Conservation (phyloP, 2,888 invertebrate genomes). For the Apamea anceps region DNA sequence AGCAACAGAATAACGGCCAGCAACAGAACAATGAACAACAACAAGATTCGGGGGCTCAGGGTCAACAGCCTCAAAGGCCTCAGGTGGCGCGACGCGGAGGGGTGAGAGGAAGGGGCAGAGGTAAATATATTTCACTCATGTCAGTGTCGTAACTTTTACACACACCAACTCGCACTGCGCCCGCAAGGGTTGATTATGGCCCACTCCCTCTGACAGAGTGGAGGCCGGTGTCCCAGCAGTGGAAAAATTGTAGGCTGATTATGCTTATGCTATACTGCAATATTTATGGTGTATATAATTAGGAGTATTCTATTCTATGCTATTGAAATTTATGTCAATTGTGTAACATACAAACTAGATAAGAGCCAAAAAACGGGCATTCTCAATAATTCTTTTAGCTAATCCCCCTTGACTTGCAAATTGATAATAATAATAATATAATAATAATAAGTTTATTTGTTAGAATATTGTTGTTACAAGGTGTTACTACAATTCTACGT, state of each 20-base stretch:
- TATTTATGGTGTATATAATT: no score
- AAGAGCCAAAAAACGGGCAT: background rate
- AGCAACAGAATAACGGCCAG: conserved; percentile 2
- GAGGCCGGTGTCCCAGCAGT: background rate
- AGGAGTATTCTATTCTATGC: no score
- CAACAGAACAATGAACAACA: conserved; percentile 18
- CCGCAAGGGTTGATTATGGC: background rate
- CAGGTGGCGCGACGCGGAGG: conserved; percentile 51
- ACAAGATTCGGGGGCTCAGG: background rate
- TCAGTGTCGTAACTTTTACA: background rate
- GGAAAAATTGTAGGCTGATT: background rate
- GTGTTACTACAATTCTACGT: no score
- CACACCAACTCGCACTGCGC: background rate
- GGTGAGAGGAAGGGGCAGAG: conserved; percentile 59
- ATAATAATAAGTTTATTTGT: no score
- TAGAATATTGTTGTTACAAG: no score
- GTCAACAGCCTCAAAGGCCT: conserved; percentile 54
- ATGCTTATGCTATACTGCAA: background rate
- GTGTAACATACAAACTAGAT: background rate
- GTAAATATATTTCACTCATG: conserved; percentile 33
- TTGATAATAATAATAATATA: no score
- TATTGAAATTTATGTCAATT: no score
- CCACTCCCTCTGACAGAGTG: background rate
- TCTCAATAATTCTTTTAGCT: background rate
- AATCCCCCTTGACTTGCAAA: background rate